A percentile compares a stretch with the other conserved stretches of the same genome.
Evolutionary conservation across 2,888 invertebrate genomes (phyloP).

Genomic region (Trissolcus japonicus): DNA sequence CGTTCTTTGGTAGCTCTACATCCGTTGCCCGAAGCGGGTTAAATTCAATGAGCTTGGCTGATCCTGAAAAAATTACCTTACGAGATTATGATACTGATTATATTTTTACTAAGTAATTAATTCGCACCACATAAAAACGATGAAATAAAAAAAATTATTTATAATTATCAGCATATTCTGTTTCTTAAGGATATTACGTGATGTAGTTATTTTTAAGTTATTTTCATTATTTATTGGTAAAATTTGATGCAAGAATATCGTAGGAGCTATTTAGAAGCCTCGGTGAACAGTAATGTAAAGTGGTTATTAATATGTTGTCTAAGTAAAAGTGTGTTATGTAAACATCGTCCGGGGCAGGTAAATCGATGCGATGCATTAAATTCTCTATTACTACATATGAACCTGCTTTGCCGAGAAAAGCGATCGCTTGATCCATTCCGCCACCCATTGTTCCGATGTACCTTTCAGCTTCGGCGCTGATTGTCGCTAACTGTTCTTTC

Average conservation of each 20-base stretch:
- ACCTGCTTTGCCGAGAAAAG: conserved; percentile 90
- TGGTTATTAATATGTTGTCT: conserved; percentile 3
- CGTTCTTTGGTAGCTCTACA: conserved; percentile 88
- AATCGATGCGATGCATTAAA: conserved; percentile 3
- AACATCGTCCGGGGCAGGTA: no score
- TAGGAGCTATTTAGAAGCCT: no score
- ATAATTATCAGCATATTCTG: no score
- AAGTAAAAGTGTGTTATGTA: background rate
- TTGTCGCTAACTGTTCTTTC: conserved; percentile 84
- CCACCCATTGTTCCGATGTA: conserved; percentile 99
- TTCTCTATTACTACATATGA: conserved; percentile 8
- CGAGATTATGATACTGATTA: no score
- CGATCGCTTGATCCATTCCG: conserved; percentile 99
- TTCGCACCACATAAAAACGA: no score
- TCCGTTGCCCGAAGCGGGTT: conserved; percentile 88
- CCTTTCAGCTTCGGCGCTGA: conserved; percentile 93
- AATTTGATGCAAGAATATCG: no score
- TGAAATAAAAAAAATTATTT: background rate
- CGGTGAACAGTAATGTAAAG: background rate
- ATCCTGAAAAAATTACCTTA: conserved; percentile 77
- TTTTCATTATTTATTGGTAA: no score
- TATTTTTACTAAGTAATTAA: no score
- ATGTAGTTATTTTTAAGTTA: no score
- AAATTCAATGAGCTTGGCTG: conserved; percentile 95
- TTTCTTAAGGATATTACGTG: no score